Conservation (phyloP, 2,888 invertebrate species). For the Osmoderma eremita region DNA sequence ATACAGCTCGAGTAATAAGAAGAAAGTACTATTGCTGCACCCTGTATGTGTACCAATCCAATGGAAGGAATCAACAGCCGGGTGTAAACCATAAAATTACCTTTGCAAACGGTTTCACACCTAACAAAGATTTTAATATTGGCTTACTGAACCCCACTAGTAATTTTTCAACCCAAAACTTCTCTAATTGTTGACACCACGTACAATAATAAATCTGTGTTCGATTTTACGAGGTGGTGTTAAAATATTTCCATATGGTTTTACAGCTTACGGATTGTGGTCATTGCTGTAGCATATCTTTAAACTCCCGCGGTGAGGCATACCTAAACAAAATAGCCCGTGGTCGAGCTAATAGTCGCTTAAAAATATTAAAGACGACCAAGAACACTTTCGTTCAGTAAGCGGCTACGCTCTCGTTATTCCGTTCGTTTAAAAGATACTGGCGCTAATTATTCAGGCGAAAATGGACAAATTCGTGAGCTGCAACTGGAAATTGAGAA, state of each 20-base stretch:
- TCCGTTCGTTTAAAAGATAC: not conserved
- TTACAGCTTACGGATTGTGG: constrained; percentile 1
- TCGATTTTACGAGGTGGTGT: constrained; percentile 9
- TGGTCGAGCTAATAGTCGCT: not conserved
- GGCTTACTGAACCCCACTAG: no score
- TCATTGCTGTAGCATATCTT: constrained; percentile 5
- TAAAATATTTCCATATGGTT: constrained; percentile 5
- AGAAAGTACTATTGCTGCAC: no score
- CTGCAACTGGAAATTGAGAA: not conserved
- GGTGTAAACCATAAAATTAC: no score
- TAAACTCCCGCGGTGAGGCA: constrained; percentile 14
- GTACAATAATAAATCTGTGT: constrained; percentile 7
- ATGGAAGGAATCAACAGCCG: no score
- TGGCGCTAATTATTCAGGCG: not conserved
- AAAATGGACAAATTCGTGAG: not conserved
- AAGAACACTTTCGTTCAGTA: constrained; percentile 1
- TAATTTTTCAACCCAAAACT: not conserved
- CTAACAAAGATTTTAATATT: no score
- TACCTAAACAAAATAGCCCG: constrained; percentile 20
- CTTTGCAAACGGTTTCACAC: no score
- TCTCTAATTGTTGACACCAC: not conserved
- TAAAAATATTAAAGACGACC: constrained; percentile 9
- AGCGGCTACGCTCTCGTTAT: not conserved
- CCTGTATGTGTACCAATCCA: no score
- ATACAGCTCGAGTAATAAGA: no score